Evolutionary conservation across 2,888 invertebrate species (phyloP).

Genomic region (Xestia xanthographa): DNA sequence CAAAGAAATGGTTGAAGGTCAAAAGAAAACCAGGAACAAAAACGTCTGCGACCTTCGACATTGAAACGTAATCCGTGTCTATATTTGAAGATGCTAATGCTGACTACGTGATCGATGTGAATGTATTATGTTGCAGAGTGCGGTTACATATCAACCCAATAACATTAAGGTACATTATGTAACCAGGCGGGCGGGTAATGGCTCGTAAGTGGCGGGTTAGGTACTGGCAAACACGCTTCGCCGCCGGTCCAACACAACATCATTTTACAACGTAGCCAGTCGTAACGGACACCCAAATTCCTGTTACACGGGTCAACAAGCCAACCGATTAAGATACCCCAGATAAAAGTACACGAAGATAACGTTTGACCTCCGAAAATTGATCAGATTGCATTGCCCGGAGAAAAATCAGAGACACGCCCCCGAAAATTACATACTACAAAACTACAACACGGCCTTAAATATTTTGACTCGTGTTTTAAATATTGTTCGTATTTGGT

Average conservation of each 20-base stretch:
- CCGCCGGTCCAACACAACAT: slow-evolving; percentile 68
- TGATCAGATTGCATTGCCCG: slow-evolving; percentile 80
- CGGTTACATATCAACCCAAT: slow-evolving; percentile 57
- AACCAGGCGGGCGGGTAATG: slow-evolving; percentile 72
- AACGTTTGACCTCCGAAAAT: slow-evolving; percentile 82
- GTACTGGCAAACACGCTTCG: slow-evolving; percentile 65
- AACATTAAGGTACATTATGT: slow-evolving; percentile 71
- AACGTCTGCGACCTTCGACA: slow-evolving; percentile 53
- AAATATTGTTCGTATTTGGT: slow-evolving; percentile 44
- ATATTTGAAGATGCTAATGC: slow-evolving; percentile 42
- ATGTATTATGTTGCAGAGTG: slow-evolving; percentile 38
- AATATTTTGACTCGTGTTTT: slow-evolving; percentile 48
- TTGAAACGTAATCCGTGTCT: slow-evolving; percentile 37
- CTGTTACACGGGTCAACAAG: slow-evolving; percentile 79
- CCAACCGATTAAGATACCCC: slow-evolving; percentile 81
- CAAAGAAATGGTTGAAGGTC: slow-evolving; percentile 48
- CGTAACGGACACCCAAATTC: slow-evolving; percentile 79
- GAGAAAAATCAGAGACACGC: slow-evolving; percentile 73
- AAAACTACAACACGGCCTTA: slow-evolving; percentile 45
- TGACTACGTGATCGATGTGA: slow-evolving; percentile 45
- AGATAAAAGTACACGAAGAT: slow-evolving; percentile 76
- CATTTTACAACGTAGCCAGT: slow-evolving; percentile 70
- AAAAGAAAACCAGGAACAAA: slow-evolving; percentile 50
- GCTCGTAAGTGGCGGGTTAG: slow-evolving; percentile 69
- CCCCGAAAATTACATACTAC: slow-evolving; percentile 77